A percentile compares a stretch with the other conserved stretches of the same genome.
phyloP scores from a whole-genome alignment of 2,113 vertebrate genomes.

The Ciconia stormi region DNA sequence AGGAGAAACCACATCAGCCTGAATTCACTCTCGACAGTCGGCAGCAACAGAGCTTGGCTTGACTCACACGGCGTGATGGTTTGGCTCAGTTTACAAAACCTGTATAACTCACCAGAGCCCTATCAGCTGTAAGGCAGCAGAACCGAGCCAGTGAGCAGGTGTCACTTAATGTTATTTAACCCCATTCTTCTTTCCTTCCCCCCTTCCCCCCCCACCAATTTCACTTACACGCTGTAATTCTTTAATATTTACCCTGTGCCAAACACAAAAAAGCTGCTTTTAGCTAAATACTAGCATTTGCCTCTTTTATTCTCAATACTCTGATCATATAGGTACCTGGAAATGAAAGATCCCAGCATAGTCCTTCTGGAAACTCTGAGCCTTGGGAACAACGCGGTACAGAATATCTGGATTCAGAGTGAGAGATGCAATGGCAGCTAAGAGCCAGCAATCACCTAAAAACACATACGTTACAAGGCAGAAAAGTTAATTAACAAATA shows the following conservation, averaged over 20 bases:
- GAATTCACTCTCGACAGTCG: neutral
- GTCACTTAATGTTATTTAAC: neutral
- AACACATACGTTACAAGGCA: neutral
- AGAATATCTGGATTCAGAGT: slow-evolving; percentile 76
- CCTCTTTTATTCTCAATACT: neutral
- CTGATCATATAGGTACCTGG: slow-evolving; percentile 55
- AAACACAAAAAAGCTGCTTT: neutral
- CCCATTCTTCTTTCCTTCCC: neutral
- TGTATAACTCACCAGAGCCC: neutral
- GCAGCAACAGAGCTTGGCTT: neutral
- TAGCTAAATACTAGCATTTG: neutral
- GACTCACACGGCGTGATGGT: accelerated
- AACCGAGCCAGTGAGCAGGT: neutral
- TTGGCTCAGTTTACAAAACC: neutral
- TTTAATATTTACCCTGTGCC: neutral
- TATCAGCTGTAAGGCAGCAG: neutral
- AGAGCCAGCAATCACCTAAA: slow-evolving; percentile 80
- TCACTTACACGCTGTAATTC: neutral
- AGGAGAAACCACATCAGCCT: neutral
- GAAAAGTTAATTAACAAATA: neutral
- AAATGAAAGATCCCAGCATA: slow-evolving; percentile 81
- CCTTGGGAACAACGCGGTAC: slow-evolving; percentile 63
- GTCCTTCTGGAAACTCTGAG: slow-evolving; percentile 73
- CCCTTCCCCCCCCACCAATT: neutral
- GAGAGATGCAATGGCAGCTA: slow-evolving; percentile 79